Percentiles rank a stretch among this genome's conserved stretches.
phyloP scores from a whole-genome alignment of 35 echinoderm and acorn worm species.

The Stichopus chloronotus region DNA sequence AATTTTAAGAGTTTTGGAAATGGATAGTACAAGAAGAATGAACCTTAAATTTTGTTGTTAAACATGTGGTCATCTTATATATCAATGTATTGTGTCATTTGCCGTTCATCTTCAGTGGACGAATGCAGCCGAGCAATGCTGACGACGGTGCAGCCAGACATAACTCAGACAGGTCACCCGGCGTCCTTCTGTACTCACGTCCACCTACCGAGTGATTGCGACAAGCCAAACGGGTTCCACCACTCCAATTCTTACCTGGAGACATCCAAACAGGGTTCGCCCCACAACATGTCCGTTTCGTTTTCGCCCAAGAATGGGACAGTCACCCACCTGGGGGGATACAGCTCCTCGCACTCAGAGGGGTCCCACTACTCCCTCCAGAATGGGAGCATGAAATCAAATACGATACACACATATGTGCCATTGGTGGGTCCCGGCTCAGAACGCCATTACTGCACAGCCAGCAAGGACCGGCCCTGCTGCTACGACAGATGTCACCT shows the following conservation, averaged over 20 bases:
- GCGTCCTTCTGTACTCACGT: conserved; percentile 60
- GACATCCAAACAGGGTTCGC: conserved; percentile 36
- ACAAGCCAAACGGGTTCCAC: conserved; percentile 70
- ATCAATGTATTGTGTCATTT: too few species aligned
- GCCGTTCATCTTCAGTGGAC: conserved; percentile 47
- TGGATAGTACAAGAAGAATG: too few species aligned
- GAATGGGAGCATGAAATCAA: conserved; percentile 68
- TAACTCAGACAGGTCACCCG: conserved; percentile 73
- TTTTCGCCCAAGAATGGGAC: conserved; percentile 80
- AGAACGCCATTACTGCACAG: conserved; percentile 61
- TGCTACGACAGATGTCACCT: conserved; percentile 48
- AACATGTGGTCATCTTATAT: too few species aligned
- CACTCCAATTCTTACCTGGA: conserved; percentile 72
- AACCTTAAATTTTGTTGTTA: too few species aligned
- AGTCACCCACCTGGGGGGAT: conserved; percentile 78
- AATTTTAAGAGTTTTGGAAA: too few species aligned
- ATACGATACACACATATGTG: conserved; percentile 79
- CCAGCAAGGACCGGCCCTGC: conserved; percentile 42
- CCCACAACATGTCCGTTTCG: conserved; percentile 74
- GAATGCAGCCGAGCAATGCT: conserved; percentile 91
- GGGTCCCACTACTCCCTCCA: conserved; percentile 76
- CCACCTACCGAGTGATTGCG: conserved; percentile 62
- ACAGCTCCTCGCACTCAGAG: conserved; percentile 69
- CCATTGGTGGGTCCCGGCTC: conserved; percentile 72
- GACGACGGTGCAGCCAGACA: conserved; percentile 75